Base-by-base conservation (phyloP, 2,888 invertebrate genomes). In the Dryocosmus kuriphilus region DNA sequence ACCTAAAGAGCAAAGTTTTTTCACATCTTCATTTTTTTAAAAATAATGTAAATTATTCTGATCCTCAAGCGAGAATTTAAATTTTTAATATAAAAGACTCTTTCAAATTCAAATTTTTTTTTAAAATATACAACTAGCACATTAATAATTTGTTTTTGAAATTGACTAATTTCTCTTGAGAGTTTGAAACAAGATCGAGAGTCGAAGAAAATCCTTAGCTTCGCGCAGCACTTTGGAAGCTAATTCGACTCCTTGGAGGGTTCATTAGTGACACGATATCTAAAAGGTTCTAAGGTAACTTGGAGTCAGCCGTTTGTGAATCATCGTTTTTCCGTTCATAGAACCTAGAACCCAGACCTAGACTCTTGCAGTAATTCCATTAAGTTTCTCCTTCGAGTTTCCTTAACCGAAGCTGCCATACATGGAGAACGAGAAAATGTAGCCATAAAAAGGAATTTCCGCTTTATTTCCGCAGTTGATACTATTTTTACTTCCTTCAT, bases 281-380 rank as follows among this genome's bases (percentile, higher is more conserved):
- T 71, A 51, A n/a, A 51, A 46, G 51, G 51, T 51, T 71, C 46
- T 71, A 71, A 51, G 51, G 71, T 71, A 71, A 51, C 46, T 51
- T 51, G 51, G 51, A 51, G 71, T 71, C 46, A 71, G 71, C 30
- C 71, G 27, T 71, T 71, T 71, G 71, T 71, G 71, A 71, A 71
- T 71, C 71, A 71, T 71, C 51, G 51, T 51, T 46, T 71, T 71
- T 32, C 51, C 30, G 32, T 71, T 71, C 41, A 30, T 27, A 27
- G n/a, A n/a, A 14, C 24, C 41, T 32, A 32, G 30, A 71, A 71
- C 51, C 71, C 30, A 71, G 71, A 71, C 71, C 71, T 71, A 71
- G 46, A 71, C 46, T 51, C 46, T 51, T 71, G n/a, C 11, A 71
- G 46, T 51, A 71, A 32, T 51, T 71, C 46, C 32, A n/a, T 51